Base-by-base conservation (phyloP, 2,888 invertebrate species). In the Cerastis rubricosa region DNA sequence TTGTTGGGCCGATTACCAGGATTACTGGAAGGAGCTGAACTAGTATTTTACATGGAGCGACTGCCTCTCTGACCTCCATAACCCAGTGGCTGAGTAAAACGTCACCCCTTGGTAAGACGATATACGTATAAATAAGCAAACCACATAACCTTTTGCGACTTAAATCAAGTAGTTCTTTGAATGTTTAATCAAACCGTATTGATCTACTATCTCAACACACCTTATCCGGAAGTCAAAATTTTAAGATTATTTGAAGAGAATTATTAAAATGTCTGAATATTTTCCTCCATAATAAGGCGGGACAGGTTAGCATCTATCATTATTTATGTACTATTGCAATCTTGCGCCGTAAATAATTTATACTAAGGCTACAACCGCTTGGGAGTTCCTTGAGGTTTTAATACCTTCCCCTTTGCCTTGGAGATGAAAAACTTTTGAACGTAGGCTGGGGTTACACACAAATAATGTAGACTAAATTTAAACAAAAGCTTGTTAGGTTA, bases 241-340 rank as follows among this genome's bases (percentile, higher is more conserved):
- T 35, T 22, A 12, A 29, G 11, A 75, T 40, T 45, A 76, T 67
- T 63, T 76, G 40, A 35, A 54, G 51, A 66, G 69, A 69, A 69
- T 84, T 79, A 83, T 71, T 61, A 61, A 76, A 35, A 65, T 35
- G 22, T 61, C 68, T 69, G 57, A 57, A 81, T 81, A 73, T 73
- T 76, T 76, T 74, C 81, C 29, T 19, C 61, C 25, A 29, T 84
- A 71, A 71, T 71, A 69, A 63, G 72, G 35, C n/a, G 22, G 25
- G 77, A 64, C 66, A 77, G 72, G 72, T 85, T 81, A 76, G 25
- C 47, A 54, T 85, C 71, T 71, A 82, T 64, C 70, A 83, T 83
- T 82, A 83, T 73, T 83, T 73, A 83, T 82, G 72, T 76, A 83
- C 49, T 45, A 57, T 63, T 73, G 63, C 83, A 83, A 83, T 83